These are phyloP conservation scores for Cyprinodon tularosa DNA, from an alignment of 2,113 vertebrate genomes.

Conservation along the genomic window DNA sequence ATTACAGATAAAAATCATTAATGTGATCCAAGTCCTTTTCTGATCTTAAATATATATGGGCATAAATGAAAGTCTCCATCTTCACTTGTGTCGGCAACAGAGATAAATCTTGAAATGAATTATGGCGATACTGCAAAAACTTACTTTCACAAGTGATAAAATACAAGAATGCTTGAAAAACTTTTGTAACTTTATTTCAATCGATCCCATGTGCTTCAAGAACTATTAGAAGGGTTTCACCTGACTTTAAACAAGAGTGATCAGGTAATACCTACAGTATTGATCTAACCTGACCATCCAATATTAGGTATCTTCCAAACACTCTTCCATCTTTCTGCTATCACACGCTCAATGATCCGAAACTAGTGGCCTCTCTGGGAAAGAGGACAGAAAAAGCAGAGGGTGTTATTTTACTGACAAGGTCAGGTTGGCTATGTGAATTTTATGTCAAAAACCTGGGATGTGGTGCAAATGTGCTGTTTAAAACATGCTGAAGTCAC, in stretches of 20 bases:
- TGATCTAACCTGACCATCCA: conserved; percentile 57
- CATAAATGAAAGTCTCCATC: not conserved
- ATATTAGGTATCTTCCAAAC: conserved; percentile 50
- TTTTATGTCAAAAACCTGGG: conserved; percentile 16
- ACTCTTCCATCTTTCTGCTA: conserved; percentile 62
- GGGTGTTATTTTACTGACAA: conserved; percentile 33
- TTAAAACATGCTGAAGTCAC: conserved; percentile 34
- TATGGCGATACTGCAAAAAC: conserved; percentile 24
- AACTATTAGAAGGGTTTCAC: conserved; percentile 51
- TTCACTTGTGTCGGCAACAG: conserved; percentile 5
- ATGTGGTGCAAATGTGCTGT: conserved; percentile 22
- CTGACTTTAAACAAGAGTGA: conserved; percentile 66
- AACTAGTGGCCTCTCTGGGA: conserved; percentile 12
- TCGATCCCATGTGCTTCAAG: conserved; percentile 58
- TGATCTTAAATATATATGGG: not conserved
- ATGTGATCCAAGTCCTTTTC: not conserved
- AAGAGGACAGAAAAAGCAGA: not conserved
- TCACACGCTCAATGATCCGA: conserved; percentile 45
- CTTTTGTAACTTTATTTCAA: conserved; percentile 62
- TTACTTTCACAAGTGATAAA: conserved; percentile 43
- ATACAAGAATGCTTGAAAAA: conserved; percentile 48
- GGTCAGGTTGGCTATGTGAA: conserved; percentile 22
- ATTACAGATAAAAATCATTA: no score
- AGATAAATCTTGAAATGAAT: conserved; percentile 3
- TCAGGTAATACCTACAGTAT: conserved; percentile 59